A percentile compares a stretch with the other conserved stretches of the same genome.
Conservation (phyloP, 2,888 invertebrate genomes). For the Amblyteles armatorius region DNA sequence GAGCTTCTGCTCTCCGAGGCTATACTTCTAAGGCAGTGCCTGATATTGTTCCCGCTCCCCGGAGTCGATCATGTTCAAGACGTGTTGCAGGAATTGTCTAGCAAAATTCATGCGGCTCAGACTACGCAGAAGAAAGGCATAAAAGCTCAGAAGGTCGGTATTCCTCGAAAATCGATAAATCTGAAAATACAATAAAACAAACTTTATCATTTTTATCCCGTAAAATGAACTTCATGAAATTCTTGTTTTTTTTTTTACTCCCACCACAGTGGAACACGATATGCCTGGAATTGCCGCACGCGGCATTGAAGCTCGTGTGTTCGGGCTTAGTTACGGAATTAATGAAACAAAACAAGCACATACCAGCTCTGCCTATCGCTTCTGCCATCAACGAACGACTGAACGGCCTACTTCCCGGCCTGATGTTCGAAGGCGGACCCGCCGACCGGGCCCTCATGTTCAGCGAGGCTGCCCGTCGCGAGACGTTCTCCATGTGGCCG, state of each 20-base stretch:
- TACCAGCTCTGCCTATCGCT: conserved; percentile 94
- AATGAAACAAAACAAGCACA: conserved; percentile 92
- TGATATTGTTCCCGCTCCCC: conserved; percentile 90
- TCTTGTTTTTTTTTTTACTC: conserved; percentile 56
- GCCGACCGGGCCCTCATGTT: conserved; percentile 91
- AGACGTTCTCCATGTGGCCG: conserved; percentile 97
- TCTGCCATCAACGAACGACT: conserved; percentile 95
- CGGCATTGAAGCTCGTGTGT: conserved; percentile 92
- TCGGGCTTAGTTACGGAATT: conserved; percentile 93
- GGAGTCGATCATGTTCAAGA: conserved; percentile 92
- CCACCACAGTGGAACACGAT: conserved; percentile 94
- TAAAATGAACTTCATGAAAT: conserved; percentile 49
- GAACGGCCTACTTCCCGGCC: conserved; percentile 90
- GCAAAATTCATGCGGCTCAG: conserved; percentile 90
- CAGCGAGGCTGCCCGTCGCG: conserved; percentile 95
- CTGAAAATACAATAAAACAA: neutral
- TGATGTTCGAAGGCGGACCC: conserved; percentile 84
- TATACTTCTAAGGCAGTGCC: conserved; percentile 92
- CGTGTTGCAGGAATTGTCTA: conserved; percentile 91
- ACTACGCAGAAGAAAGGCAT: conserved; percentile 93
- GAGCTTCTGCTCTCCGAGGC: conserved; percentile 96
- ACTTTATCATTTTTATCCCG: too few relatives aligned
- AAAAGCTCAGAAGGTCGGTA: conserved; percentile 93
- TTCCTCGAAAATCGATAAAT: neutral
- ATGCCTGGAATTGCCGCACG: conserved; percentile 92